A percentile compares a stretch with the other conserved stretches of the same genome.
Conservation (phyloP, 2,797 vertebrate genomes). For the Neosalanx taihuensis region DNA sequence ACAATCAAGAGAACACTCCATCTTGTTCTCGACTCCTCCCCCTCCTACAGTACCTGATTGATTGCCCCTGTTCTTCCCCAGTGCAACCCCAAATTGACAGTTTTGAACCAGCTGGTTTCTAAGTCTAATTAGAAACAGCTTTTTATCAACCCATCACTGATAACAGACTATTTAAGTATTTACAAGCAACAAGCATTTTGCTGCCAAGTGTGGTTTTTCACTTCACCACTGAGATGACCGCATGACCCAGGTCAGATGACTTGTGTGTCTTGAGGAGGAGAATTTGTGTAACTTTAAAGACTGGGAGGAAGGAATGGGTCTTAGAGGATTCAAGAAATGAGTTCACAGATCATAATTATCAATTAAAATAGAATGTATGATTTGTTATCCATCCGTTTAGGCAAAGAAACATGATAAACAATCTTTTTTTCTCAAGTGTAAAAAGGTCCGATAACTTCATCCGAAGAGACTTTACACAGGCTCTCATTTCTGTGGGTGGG, state of each 20-base stretch:
- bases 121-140: conserved; percentile 51
- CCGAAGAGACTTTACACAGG: neutral
- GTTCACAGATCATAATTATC: neutral
- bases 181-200: conserved; percentile 58
- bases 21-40: conserved; percentile 41
- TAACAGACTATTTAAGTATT: conserved; percentile 72
- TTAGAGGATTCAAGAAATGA: neutral
- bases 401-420: no score
- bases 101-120: conserved; percentile 53
- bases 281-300: conserved; percentile 27
- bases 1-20: conserved; percentile 26
- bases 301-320: conserved; percentile 14
- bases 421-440: no score
- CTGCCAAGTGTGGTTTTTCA: conserved; percentile 51
- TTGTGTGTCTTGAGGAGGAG: conserved; percentile 23
- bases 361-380: neutral
- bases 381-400: neutral
- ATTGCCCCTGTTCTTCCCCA: conserved; percentile 44
- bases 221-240: conserved; percentile 40
- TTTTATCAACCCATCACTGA: conserved; percentile 61
- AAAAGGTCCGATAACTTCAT: no score
- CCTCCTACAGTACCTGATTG: conserved; percentile 16
- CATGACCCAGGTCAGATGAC: conserved; percentile 17
- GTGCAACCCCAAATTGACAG: conserved; percentile 66
- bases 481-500: neutral